phyloP scores from a whole-genome alignment of 2,888 invertebrate species.

The Plagodis pulveraria region DNA sequence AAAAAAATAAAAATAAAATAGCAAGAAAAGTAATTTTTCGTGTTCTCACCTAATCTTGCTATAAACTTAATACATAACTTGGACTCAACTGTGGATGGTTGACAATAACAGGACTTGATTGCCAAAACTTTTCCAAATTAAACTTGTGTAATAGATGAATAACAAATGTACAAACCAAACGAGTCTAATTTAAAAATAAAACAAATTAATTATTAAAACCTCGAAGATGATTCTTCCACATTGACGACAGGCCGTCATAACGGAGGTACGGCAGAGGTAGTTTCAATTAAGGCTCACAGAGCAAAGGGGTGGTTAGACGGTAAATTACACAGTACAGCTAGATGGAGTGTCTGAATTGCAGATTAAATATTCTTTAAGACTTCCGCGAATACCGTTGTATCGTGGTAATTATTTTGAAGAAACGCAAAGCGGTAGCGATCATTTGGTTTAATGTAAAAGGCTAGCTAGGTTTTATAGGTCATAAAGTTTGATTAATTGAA shows the following conservation, averaged over 20 bases:
- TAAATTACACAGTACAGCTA: slow-evolving; percentile 32
- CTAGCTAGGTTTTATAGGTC: background rate
- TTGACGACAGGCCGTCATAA: slow-evolving; percentile 23
- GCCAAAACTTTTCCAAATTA: too few species aligned
- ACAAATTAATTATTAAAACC: too few species aligned
- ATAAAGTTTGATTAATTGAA: background rate
- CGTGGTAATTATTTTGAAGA: slow-evolving; percentile 18
- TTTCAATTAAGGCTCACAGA: slow-evolving; percentile 33
- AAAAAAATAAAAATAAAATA: too few species aligned
- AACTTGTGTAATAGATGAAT: too few species aligned
- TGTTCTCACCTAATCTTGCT: too few species aligned
- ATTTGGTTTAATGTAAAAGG: slow-evolving; percentile 1
- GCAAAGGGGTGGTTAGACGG: slow-evolving; percentile 40
- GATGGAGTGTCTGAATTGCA: slow-evolving; percentile 22
- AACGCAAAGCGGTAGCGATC: slow-evolving; percentile 8
- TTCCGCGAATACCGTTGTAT: slow-evolving; percentile 25
- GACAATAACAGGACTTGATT: too few species aligned
- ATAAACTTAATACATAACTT: too few species aligned
- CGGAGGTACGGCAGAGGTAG: slow-evolving; percentile 8
- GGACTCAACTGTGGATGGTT: too few species aligned
- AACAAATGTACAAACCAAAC: too few species aligned
- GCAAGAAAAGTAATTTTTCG: too few species aligned
- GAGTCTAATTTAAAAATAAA: too few species aligned
- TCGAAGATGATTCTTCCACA: background rate
- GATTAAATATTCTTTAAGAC: slow-evolving; percentile 30